Evolutionary conservation across 2,888 invertebrate genomes (phyloP), one percentile per base, ranked within the genome.

Genomic region (Cryptophagus acutangulus): DNA sequence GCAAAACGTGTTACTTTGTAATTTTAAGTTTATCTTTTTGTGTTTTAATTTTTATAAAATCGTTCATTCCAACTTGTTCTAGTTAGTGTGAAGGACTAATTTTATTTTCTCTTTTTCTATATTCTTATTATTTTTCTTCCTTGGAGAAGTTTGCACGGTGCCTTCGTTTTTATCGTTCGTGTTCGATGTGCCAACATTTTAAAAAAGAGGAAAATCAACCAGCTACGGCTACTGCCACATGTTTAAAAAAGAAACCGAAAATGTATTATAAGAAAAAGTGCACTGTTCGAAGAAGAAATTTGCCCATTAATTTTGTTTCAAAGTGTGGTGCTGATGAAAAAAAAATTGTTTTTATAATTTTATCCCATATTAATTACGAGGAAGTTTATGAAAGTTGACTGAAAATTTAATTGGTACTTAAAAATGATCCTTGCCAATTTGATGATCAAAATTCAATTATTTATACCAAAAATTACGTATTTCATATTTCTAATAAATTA

Each of bases 211-310:
- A 55, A 46, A 51, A 44, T 49, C 63, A 63, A 66, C 67, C 68
- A 66, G 68, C 68, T 67, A 67, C 58, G 62, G 62, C 58, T 58
- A 64, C 68, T 68, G 68, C 68, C 68, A 65, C 51, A 57, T 43
- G 48, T 45, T 43, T 26, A 18, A 40, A 41, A 38, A 41, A 36
- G 29, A 49, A 52, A 54, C 52, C 54, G 46, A 51, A 45, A 40
- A 50, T 52, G 57, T 57, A 57, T 55, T 54, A 58, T 33, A 30
- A 43, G 38, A 17, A 18, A 36, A 29, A 43, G 43, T 52, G 46
- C 48, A 46, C 40, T 45, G 41, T 49, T 46, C 17, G 44, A 45
- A 36, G 36, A 37, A 2, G 43, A 18, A 34, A 18, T 34, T 2
- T 48, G 43, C 38, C 26, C 34, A 33, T 26, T 40, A 16, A 42